Conservation (phyloP, 2,888 invertebrate genomes). For the Oscheius myriophilus region DNA sequence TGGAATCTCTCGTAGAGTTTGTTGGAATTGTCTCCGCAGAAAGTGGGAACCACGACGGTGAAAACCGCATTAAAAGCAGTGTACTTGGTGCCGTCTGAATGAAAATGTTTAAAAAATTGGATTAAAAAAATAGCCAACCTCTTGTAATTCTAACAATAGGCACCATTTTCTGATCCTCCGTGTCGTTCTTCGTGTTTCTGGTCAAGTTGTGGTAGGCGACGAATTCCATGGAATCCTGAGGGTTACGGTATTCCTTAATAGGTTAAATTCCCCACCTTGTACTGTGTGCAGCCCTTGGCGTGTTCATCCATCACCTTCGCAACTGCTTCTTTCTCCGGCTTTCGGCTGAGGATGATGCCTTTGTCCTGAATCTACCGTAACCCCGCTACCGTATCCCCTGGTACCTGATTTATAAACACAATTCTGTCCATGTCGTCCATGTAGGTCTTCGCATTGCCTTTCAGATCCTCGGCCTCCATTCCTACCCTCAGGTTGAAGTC, state of each 20-base stretch:
- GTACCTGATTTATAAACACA: conserved; percentile 40
- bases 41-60: conserved; percentile 42
- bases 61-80: conserved; percentile 24
- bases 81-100: conserved; percentile 45
- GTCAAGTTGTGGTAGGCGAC: conserved; percentile 40
- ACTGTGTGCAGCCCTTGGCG: conserved; percentile 42
- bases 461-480: conserved; percentile 45
- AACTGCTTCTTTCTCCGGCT: conserved; percentile 38
- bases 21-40: conserved; percentile 42
- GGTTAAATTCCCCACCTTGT: conserved; percentile 33
- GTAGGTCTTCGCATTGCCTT: conserved; percentile 38
- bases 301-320: conserved; percentile 42
- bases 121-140: conserved; percentile 29
- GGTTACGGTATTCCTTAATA: background rate
- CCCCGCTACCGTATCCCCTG: background rate
- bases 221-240: conserved; percentile 43
- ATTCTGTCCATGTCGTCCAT: conserved; percentile 43
- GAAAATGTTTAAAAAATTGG: background rate
- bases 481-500: conserved; percentile 51
- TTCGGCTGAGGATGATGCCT: conserved; percentile 18
- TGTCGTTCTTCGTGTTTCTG: conserved; percentile 45
- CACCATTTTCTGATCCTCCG: conserved; percentile 52
- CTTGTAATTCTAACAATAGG: conserved; percentile 48
- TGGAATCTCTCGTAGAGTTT: conserved; percentile 39
- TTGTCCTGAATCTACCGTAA: conserved; percentile 17